Evolutionary conservation across 37 sponge, comb jelly and placozoan species (phyloP).

Genomic region (Haliclona indistincta): DNA sequence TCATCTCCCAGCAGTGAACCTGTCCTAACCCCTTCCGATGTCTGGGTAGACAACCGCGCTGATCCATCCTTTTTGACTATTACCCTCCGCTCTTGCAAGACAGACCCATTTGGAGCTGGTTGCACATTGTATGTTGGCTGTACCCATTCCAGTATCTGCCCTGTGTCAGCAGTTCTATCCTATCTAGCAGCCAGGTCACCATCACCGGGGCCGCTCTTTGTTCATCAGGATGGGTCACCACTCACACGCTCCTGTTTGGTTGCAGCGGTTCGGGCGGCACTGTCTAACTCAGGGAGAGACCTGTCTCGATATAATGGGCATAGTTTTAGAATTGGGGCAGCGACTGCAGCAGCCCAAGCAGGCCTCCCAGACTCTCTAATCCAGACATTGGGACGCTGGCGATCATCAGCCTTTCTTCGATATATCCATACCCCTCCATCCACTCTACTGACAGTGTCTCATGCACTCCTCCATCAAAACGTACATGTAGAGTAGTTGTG

Average conservation of each 20-base stretch:
- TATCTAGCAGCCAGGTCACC: slow-evolving; percentile 13
- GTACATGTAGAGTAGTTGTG: too few relatives aligned
- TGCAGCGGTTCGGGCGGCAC: not conserved
- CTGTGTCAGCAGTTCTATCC: slow-evolving; percentile 4
- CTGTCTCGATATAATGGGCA: slow-evolving; percentile 5
- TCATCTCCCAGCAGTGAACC: too few relatives aligned
- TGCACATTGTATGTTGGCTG: too few relatives aligned
- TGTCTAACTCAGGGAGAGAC: slow-evolving; percentile 1
- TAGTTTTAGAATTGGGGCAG: slow-evolving; percentile 40
- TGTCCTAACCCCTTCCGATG: too few relatives aligned
- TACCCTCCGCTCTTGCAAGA: too few relatives aligned
- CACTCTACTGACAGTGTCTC: not conserved
- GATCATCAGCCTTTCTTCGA: slow-evolving; percentile 3
- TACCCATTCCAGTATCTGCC: too few relatives aligned
- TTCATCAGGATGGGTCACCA: not conserved
- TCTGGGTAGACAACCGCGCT: too few relatives aligned
- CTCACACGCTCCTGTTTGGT: slow-evolving; percentile 17
- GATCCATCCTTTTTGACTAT: too few relatives aligned
- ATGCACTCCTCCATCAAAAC: too few relatives aligned
- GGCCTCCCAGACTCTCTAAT: slow-evolving; percentile 27
- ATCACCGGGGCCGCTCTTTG: slow-evolving; percentile 8
- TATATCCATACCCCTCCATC: slow-evolving; percentile 13
- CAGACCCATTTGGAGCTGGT: too few relatives aligned
- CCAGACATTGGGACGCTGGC: slow-evolving; percentile 21
- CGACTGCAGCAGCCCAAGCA: slow-evolving; percentile 19